Conservation (phyloP, 2,888 invertebrate genomes). For the Drosophila neotestacea region DNA sequence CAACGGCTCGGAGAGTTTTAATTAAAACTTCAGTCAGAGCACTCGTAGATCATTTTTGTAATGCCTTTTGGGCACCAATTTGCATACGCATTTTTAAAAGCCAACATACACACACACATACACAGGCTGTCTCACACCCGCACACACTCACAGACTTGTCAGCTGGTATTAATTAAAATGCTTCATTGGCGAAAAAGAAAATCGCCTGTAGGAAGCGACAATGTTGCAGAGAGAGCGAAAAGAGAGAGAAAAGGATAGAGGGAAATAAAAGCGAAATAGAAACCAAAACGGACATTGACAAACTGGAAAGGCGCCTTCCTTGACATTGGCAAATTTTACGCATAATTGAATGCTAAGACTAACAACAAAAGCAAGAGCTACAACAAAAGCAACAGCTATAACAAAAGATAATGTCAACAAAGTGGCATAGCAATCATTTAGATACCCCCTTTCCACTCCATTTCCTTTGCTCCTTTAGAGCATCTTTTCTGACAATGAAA, state of each 20-base stretch:
- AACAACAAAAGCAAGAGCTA: constrained; percentile 18
- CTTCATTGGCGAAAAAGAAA: constrained; percentile 36
- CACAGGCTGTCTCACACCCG: neutral
- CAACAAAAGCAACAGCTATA: constrained; percentile 7
- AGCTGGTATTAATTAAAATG: constrained; percentile 57
- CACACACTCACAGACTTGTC: constrained; percentile 20
- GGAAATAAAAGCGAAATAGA: constrained; percentile 20
- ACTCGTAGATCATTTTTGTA: constrained; percentile 25
- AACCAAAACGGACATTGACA: constrained; percentile 32
- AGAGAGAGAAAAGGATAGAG: neutral
- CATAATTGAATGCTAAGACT: constrained; percentile 50
- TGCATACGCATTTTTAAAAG: constrained; percentile 45
- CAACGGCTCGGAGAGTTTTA: constrained; percentile 35
- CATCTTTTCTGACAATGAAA: constrained; percentile 8
- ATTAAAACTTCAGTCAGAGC: constrained; percentile 56
- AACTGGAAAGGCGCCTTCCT: constrained; percentile 27
- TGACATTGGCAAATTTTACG: constrained; percentile 51
- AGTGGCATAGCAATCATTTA: constrained; percentile 24
- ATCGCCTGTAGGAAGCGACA: constrained; percentile 20
- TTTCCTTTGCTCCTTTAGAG: neutral
- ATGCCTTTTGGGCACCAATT: constrained; percentile 46
- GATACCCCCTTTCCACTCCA: neutral
- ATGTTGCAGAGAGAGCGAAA: constrained; percentile 6
- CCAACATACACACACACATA: constrained; percentile 1
- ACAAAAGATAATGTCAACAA: constrained; percentile 26